Evolutionary conservation across 1,140 invertebrate species (phyloP), one percentile per base, ranked within the genome.

Genomic region (Dendroctonus ponderosae): DNA sequence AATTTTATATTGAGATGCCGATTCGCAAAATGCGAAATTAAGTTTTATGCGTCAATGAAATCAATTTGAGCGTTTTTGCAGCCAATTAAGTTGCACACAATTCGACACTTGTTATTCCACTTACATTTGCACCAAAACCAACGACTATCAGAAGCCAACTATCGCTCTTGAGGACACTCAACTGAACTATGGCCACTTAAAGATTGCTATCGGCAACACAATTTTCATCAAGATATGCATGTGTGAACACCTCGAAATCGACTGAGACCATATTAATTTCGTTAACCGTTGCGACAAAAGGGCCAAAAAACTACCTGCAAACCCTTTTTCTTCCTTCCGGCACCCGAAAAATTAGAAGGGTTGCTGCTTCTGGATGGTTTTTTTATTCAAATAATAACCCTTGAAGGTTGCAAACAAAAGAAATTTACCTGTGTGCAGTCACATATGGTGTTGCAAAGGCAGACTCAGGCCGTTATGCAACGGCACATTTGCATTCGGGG

Each of bases 271-370:
- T 74, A 74, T 72, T 71, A 60, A 71, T 72, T 70, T 64, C 62
- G 58, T 56, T 56, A 60, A 48, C 15, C 39, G 46, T 60, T 70
- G 44, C 56, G 66, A 63, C 62, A 68, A 71, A 70, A 62, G 66
- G 69, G 69, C 63, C 67, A 70, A 74, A 74, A 76, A 73, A 71
- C 75, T 77, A 77, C 75, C 75, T 77, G 75, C 75, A 74, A 68
- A 69, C 69, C 75, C 70, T 72, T 74, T 72, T 75, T 75, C 74
- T 75, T 76, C 74, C 75, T 76, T 77, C 74, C 75, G 72, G 74
- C 66, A 65, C 48, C 66, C 56, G 62, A 52, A 59, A 66, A 72
- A 71, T 70, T 68, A 75, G 71, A 77, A 76, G 76, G 76, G 76
- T 77, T 77, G 73, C 52, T 62, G 54, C 41, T 52, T 49, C 49